A percentile compares a stretch with the other conserved stretches of the same genome.
phyloP scores from a whole-genome alignment of 2,797 vertebrate genomes.

The Protosalanx chinensis region DNA sequence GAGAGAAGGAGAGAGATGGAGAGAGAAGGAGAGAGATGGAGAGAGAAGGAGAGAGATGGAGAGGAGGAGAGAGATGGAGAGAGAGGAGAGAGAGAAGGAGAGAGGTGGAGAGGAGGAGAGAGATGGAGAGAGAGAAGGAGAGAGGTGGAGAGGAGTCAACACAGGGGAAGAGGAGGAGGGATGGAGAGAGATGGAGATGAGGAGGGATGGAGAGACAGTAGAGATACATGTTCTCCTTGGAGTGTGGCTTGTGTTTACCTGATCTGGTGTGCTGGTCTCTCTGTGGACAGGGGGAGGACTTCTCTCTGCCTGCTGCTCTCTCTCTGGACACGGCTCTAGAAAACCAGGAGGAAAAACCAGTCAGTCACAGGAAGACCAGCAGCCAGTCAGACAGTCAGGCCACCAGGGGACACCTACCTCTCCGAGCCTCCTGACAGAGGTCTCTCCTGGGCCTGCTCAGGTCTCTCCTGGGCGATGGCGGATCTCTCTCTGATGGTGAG shows the following conservation, averaged over 20 bases:
- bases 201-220: no score
- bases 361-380: background rate
- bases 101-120: no score
- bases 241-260: background rate
- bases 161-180: no score
- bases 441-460: constrained; percentile 30
- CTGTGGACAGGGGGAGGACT: background rate
- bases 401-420: constrained; percentile 41
- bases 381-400: background rate
- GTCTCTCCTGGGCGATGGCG: constrained; percentile 34
- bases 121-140: no score
- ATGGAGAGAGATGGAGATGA: no score
- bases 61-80: no score
- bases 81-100: no score
- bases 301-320: constrained; percentile 48
- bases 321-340: constrained; percentile 65
- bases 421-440: constrained; percentile 15
- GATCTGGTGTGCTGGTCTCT: constrained; percentile 21
- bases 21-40: background rate
- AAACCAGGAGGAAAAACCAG: constrained; percentile 29
- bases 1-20: no score
- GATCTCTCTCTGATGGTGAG: constrained; percentile 67
- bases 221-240: no score
- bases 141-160: no score
- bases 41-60: no score